Evolutionary conservation across 2,888 invertebrate genomes (phyloP).

Genomic region (Cantharis rustica): DNA sequence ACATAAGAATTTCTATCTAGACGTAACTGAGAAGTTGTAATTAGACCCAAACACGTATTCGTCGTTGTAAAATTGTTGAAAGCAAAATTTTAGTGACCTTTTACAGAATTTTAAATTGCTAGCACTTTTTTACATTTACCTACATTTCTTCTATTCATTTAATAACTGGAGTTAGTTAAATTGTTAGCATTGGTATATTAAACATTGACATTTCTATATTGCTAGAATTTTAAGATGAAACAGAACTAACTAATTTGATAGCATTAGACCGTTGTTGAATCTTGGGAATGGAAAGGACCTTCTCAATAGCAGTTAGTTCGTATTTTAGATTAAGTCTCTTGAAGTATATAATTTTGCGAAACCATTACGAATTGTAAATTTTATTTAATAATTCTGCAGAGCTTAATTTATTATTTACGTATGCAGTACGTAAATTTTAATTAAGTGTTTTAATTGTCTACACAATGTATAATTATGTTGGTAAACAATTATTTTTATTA

Average conservation of each 20-base stretch:
- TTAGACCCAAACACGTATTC: too few species aligned
- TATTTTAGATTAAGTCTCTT: constrained; percentile 33
- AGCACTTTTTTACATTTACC: background rate
- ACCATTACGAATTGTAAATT: background rate
- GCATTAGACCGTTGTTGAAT: constrained; percentile 36
- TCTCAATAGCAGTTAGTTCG: constrained; percentile 32
- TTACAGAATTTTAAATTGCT: background rate
- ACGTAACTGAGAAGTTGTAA: too few species aligned
- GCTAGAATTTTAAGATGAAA: constrained; percentile 19
- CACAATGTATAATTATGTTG: too few species aligned
- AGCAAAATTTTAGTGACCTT: background rate
- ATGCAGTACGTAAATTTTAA: background rate
- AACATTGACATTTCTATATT: background rate
- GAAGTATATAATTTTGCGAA: constrained; percentile 32
- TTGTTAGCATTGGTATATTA: background rate
- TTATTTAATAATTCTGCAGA: background rate
- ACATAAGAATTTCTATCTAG: background rate
- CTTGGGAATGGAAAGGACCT: constrained; percentile 33
- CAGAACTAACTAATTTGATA: constrained; percentile 36
- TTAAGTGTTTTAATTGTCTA: background rate
- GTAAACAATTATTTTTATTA: background rate
- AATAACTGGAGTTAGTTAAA: background rate
- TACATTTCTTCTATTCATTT: background rate
- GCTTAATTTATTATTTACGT: background rate
- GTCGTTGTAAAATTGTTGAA: background rate